A percentile compares a stretch with the other conserved stretches of the same genome.
Evolutionary conservation across 1,140 invertebrate genomes (phyloP).

Genomic region (Diuraphis noxia): DNA sequence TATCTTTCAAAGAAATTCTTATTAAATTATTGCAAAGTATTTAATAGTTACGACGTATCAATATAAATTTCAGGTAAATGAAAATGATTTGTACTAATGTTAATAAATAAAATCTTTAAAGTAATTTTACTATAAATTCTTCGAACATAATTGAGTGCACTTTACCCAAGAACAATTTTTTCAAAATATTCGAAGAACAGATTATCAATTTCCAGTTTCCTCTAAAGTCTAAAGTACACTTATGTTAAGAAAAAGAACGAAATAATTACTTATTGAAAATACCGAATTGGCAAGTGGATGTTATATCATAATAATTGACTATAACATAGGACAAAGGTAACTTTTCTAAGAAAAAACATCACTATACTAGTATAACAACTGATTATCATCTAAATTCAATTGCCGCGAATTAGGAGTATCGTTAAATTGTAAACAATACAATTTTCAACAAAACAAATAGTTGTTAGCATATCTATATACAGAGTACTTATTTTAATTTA

Average conservation of each 20-base stretch:
- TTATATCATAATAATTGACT: background rate
- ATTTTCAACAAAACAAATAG: no score
- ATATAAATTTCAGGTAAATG: background rate
- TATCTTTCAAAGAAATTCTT: background rate
- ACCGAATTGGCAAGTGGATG: background rate
- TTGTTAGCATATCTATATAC: no score
- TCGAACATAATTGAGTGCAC: background rate
- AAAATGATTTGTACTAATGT: background rate
- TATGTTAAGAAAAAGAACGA: background rate
- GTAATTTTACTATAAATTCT: background rate
- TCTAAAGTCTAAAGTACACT: background rate
- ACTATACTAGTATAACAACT: background rate
- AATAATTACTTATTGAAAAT: background rate
- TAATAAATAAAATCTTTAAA: background rate
- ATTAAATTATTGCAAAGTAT: background rate
- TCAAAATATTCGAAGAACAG: slow-evolving; percentile 11
- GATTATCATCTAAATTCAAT: background rate
- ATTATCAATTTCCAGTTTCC: slow-evolving; percentile 2
- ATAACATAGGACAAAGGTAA: background rate
- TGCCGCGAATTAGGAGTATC: background rate
- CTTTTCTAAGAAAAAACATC: background rate
- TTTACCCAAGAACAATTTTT: background rate
- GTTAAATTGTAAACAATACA: background rate
- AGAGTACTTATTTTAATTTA: no score
- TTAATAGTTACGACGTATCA: slow-evolving; percentile 13